Percentiles rank a stretch among this genome's conserved stretches.
Conservation (phyloP, 2,113 vertebrate genomes). For the Campylomormyrus numenius region DNA sequence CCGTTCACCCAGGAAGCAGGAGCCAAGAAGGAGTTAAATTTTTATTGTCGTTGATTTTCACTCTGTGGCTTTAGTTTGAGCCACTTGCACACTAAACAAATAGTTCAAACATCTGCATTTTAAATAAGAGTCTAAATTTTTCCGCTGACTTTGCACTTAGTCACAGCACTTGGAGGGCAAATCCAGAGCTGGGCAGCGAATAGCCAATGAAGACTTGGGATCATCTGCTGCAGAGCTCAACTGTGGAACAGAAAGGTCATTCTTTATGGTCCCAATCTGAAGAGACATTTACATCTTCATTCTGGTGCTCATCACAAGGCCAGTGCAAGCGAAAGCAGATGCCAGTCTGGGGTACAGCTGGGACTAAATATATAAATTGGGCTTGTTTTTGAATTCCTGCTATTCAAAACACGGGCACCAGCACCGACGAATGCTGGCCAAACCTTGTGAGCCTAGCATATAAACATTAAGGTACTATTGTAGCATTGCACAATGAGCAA, state of each 20-base stretch:
- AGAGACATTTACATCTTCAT: background rate
- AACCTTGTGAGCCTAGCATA: background rate
- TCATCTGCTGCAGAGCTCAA: constrained; percentile 37
- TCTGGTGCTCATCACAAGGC: background rate
- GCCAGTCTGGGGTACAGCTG: background rate
- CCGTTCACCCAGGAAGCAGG: background rate
- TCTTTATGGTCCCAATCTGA: background rate
- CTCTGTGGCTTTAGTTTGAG: background rate
- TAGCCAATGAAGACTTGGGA: constrained; percentile 48
- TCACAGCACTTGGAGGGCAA: background rate
- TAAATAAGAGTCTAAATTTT: constrained; percentile 41
- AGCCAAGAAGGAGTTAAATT: background rate
- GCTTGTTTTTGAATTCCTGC: background rate
- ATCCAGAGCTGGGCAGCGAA: constrained; percentile 31
- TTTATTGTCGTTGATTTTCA: background rate
- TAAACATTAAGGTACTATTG: background rate
- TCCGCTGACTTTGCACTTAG: constrained; percentile 30
- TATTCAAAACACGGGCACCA: background rate
- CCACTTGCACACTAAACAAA: constrained; percentile 7
- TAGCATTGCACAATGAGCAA: background rate
- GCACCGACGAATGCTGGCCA: background rate
- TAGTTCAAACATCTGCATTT: constrained; percentile 21
- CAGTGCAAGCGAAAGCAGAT: background rate
- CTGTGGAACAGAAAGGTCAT: background rate
- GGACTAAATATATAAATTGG: background rate